phyloP scores from a whole-genome alignment of 2,888 invertebrate species.

The Campoplex nolae region DNA sequence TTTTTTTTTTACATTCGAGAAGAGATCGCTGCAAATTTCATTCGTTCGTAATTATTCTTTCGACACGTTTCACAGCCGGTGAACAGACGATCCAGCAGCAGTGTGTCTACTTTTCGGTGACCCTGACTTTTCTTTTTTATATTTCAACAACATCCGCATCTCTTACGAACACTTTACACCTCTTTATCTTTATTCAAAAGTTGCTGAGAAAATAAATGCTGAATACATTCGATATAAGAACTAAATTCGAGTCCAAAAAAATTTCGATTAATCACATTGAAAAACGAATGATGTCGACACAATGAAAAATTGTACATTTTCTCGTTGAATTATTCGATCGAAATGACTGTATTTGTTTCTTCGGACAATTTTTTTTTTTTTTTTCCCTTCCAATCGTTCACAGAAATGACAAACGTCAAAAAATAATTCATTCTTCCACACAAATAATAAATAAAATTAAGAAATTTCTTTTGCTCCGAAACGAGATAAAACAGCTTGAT shows the following conservation, averaged over 20 bases:
- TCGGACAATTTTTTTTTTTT: not conserved
- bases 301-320: not conserved
- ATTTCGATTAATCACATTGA: not conserved
- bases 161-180: not conserved
- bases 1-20: not conserved
- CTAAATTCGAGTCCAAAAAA: not conserved
- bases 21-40: not conserved
- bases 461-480: not conserved
- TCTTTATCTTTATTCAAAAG: not conserved
- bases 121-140: not conserved
- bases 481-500: not conserved
- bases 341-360: not conserved
- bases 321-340: not conserved
- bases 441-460: too few species aligned
- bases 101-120: not conserved
- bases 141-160: not conserved
- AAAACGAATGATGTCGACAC: not conserved
- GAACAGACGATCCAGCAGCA: not conserved
- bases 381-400: not conserved
- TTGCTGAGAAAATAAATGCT: not conserved
- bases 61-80: not conserved
- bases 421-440: too few species aligned
- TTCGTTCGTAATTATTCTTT: not conserved
- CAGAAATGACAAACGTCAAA: too few species aligned
- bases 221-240: not conserved